Evolutionary conservation across 2,797 vertebrate species (phyloP).

Genomic region (Lithobates sylvaticus): DNA sequence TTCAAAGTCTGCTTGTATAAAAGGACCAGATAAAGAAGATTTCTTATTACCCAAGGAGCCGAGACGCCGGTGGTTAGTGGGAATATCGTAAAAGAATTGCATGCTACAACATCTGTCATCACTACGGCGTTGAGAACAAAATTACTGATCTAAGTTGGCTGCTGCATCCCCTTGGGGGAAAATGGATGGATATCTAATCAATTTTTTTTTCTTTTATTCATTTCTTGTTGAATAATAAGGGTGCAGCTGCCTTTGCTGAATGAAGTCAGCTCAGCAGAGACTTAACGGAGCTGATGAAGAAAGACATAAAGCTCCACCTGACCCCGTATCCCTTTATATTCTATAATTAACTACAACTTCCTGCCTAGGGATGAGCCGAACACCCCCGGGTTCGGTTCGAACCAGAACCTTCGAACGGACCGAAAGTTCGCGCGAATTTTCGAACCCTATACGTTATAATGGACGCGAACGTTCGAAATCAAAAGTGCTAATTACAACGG

Average conservation of each 20-base stretch:
- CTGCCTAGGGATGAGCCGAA: too few species aligned
- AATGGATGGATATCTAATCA: conserved; percentile 57
- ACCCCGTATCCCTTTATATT: conserved; percentile 36
- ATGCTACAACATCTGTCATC: conserved; percentile 57
- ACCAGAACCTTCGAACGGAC: too few species aligned
- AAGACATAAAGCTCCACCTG: conserved; percentile 3
- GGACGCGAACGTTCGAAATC: too few species aligned
- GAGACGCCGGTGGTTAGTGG: conserved; percentile 30
- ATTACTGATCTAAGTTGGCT: conserved; percentile 52
- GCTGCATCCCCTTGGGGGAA: conserved; percentile 39
- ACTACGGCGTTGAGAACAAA: conserved; percentile 33
- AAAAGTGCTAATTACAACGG: too few species aligned
- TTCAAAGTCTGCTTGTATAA: conserved; percentile 11
- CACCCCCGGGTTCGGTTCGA: too few species aligned
- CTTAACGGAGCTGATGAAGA: conserved; percentile 30
- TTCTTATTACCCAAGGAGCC: conserved; percentile 42
- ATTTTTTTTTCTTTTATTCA: conserved; percentile 56
- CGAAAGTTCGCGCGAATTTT: too few species aligned
- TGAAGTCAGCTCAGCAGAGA: conserved; percentile 33
- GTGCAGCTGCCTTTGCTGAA: conserved; percentile 51
- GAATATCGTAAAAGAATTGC: conserved; percentile 44
- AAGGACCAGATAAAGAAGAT: conserved; percentile 48
- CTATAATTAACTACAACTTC: conserved; percentile 44
- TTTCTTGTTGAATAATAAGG: conserved; percentile 52
- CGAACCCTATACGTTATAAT: too few species aligned